A percentile compares a stretch with the other conserved stretches of the same genome.
These are phyloP conservation scores for Metopia argyrocephala DNA, from an alignment of 2,888 invertebrate genomes.

Conservation along the genomic window DNA sequence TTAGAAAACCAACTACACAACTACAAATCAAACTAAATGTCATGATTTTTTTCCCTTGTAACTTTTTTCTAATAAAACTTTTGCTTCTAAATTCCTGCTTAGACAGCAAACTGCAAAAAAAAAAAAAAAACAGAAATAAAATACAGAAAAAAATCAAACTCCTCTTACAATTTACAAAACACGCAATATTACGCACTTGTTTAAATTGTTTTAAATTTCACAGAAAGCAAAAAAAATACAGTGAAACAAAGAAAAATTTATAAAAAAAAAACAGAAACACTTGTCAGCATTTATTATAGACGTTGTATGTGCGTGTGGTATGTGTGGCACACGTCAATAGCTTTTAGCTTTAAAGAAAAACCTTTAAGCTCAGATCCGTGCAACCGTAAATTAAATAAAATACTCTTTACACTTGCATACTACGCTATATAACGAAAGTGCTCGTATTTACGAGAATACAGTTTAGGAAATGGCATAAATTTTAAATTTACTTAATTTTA, in stretches of 20 bases:
- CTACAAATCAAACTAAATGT: conserved; percentile 62
- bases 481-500: too few species aligned
- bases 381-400: conserved; percentile 11
- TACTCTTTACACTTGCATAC: too few species aligned
- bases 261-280: conserved; percentile 24
- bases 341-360: conserved; percentile 23
- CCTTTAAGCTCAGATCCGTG: conserved; percentile 15
- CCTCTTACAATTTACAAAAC: conserved; percentile 48
- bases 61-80: conserved; percentile 37
- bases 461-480: too few species aligned
- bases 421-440: too few species aligned
- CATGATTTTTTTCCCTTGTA: conserved; percentile 39
- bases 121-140: background rate
- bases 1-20: conserved; percentile 46
- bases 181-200: conserved; percentile 61
- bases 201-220: conserved; percentile 17
- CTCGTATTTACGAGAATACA: too few species aligned
- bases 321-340: conserved; percentile 60
- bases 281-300: conserved; percentile 48
- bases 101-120: background rate
- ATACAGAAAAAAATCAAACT: background rate
- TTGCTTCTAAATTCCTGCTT: conserved; percentile 10
- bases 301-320: conserved; percentile 43
- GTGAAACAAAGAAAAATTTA: background rate
- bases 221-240: conserved; percentile 12